phyloP scores from a whole-genome alignment of 2,113 vertebrate species.

The Brachyistius frenatus region DNA sequence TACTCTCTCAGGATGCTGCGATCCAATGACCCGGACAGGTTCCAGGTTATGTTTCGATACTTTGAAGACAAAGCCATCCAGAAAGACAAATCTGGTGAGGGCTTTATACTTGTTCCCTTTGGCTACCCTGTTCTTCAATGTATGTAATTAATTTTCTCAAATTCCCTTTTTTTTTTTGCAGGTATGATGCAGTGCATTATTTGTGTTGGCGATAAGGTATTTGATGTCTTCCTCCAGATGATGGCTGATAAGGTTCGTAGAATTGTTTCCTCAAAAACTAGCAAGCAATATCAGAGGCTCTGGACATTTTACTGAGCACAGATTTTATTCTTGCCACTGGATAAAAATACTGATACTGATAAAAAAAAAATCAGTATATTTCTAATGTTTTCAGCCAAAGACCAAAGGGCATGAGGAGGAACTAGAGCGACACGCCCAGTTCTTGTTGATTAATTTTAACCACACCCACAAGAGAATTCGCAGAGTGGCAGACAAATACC shows the following conservation, averaged over 20 bases:
- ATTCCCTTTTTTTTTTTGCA: conserved; percentile 47
- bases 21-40: conserved; percentile 93
- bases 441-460: conserved; percentile 96
- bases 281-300: no score
- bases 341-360: neutral
- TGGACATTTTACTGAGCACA: neutral
- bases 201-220: conserved; percentile 96
- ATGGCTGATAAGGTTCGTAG: conserved; percentile 94
- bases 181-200: conserved; percentile 99
- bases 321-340: neutral
- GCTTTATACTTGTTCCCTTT: neutral
- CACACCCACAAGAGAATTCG: conserved; percentile 98
- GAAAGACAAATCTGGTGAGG: conserved; percentile 96
- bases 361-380: neutral
- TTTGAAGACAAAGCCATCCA: conserved; percentile 99
- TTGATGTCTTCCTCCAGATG: conserved; percentile 96
- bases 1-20: conserved; percentile 87
- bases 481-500: conserved; percentile 96
- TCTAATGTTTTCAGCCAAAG: conserved; percentile 87
- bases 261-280: neutral
- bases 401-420: conserved; percentile 97
- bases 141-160: neutral
- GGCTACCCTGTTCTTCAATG: neutral
- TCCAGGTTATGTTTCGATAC: conserved; percentile 98
- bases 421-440: conserved; percentile 94